Conservation (phyloP, 2,888 invertebrate genomes). For the Melieria picta region DNA sequence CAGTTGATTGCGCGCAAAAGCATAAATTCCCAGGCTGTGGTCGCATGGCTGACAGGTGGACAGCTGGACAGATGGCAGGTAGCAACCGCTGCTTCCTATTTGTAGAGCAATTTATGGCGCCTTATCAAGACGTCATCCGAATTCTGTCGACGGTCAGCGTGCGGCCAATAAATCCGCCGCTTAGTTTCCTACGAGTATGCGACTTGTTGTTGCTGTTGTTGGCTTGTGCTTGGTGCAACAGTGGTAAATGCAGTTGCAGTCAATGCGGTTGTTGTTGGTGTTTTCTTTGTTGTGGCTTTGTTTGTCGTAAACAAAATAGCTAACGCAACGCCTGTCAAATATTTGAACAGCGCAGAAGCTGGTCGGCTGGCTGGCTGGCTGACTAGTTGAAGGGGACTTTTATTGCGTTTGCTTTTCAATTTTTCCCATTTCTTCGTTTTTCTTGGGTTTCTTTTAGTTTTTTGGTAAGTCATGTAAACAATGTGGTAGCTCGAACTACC, state of each 20-base stretch:
- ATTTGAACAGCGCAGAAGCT: constrained; percentile 27
- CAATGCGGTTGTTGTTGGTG: not conserved
- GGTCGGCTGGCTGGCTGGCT: constrained; percentile 12
- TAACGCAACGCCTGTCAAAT: constrained; percentile 29
- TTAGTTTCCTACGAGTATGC: constrained; percentile 9
- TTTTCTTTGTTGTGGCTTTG: not conserved
- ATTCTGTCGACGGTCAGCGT: not conserved
- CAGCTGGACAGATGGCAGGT: too few species aligned
- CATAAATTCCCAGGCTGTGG: too few species aligned
- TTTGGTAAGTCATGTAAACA: constrained; percentile 17
- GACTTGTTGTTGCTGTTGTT: constrained; percentile 3
- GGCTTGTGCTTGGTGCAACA: constrained; percentile 17
- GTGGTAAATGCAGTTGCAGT: not conserved
- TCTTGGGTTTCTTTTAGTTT: not conserved
- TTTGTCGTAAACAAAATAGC: constrained; percentile 2
- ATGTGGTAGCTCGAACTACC: constrained; percentile 2
- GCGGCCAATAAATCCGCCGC: not conserved
- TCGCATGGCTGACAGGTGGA: too few species aligned
- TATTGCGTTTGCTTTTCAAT: constrained; percentile 2
- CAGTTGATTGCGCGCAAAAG: too few species aligned
- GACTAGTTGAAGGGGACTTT: constrained; percentile 14
- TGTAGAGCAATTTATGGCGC: constrained; percentile 18
- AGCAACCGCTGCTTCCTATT: too few species aligned
- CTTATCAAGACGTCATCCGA: constrained; percentile 28
- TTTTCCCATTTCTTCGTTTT: not conserved